phyloP scores from a whole-genome alignment of 2,888 invertebrate species.

The Lasius fuliginosus region DNA sequence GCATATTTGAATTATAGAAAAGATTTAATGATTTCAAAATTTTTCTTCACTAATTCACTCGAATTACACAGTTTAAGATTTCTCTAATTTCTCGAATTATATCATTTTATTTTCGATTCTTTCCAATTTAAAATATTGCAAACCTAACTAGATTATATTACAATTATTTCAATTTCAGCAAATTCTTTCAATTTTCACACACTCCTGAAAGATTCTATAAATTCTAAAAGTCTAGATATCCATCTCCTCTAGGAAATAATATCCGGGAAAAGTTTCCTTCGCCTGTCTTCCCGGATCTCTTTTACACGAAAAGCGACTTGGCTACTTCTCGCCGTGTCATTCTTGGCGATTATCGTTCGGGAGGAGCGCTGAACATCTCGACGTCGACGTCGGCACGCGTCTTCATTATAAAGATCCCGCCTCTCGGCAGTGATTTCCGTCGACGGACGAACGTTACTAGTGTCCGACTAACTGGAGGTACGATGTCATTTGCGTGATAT shows the following conservation, averaged over 20 bases:
- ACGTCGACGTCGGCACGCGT: conserved; percentile 58
- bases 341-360: conserved; percentile 46
- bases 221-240: not conserved
- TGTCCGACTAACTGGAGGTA: conserved; percentile 47
- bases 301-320: not conserved
- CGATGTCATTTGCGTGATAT: conserved; percentile 52
- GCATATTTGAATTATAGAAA: not conserved
- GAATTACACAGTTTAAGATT: not conserved
- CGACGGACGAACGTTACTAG: conserved; percentile 50
- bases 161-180: not conserved
- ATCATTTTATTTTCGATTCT: too few relatives aligned
- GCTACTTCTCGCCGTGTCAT: conserved; percentile 39
- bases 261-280: conserved; percentile 17
- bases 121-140: too few relatives aligned
- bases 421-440: conserved; percentile 57
- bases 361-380: conserved; percentile 63
- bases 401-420: conserved; percentile 64
- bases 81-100: not conserved
- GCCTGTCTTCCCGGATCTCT: not conserved
- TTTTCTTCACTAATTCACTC: not conserved
- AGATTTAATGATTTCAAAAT: too few relatives aligned
- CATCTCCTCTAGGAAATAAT: conserved; percentile 16
- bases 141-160: not conserved
- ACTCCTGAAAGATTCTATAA: not conserved
- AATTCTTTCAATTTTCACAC: not conserved